Conservation (phyloP, 2,797 vertebrate species). For the Xenentodon cancila region DNA sequence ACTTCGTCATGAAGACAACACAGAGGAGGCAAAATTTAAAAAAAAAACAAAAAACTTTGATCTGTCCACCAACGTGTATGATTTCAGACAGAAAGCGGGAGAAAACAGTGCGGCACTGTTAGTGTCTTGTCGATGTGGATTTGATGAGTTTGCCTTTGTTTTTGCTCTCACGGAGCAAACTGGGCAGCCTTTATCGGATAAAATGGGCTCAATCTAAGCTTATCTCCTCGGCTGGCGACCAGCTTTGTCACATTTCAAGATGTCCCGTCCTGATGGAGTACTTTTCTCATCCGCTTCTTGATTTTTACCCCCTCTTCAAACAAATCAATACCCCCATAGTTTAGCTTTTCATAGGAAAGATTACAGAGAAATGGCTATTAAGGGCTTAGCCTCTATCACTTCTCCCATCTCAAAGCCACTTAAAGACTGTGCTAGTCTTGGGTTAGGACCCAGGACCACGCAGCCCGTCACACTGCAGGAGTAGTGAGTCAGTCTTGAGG, state of each 20-base stretch:
- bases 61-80: conserved; percentile 41
- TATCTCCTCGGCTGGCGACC: conserved; percentile 80
- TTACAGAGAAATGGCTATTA: conserved; percentile 90
- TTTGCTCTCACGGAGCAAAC: conserved; percentile 69
- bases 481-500: conserved; percentile 56
- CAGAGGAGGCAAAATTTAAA: conserved; percentile 6
- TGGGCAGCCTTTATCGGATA: conserved; percentile 74
- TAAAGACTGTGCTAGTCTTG: conserved; percentile 80
- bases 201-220: conserved; percentile 81
- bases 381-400: conserved; percentile 86
- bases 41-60: conserved; percentile 41
- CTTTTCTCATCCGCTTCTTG: conserved; percentile 75
- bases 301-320: conserved; percentile 73
- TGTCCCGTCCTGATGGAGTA: conserved; percentile 85
- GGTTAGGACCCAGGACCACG: conserved; percentile 79
- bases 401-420: conserved; percentile 86
- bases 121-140: conserved; percentile 69
- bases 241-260: conserved; percentile 87
- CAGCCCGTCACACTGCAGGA: conserved; percentile 69
- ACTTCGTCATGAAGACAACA: conserved; percentile 50
- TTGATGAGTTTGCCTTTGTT: conserved; percentile 80
- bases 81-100: conserved; percentile 32
- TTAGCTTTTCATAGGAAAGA: conserved; percentile 88
- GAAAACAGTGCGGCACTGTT: conserved; percentile 48
- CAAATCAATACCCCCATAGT: conserved; percentile 87